Evolutionary conservation across 2,888 invertebrate genomes (phyloP), one percentile per base, ranked within the genome.

Genomic region (Aporophyla nigra): DNA sequence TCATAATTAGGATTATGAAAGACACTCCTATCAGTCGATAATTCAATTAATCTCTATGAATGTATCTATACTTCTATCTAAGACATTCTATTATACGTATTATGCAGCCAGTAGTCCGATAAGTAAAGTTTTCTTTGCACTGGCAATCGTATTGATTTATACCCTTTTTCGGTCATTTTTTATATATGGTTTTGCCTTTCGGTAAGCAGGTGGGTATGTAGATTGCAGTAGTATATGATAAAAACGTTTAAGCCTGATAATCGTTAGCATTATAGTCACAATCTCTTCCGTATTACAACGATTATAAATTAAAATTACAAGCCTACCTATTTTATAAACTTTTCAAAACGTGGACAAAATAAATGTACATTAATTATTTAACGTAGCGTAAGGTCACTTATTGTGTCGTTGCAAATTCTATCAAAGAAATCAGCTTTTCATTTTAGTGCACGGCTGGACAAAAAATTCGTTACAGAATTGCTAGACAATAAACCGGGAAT

Each of bases 201-300:
- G 10, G 1, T 40, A 33, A 58, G n/a, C 27, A 43, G 9, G 9
- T 33, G 33, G 33, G 2, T 78, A 53, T 27, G 16, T 43, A 78
- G 27, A 56, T 62, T 54, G 6, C 24, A 24, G 24, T 9, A 62
- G 21, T n/a, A 63, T 62, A 63, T 56, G 19, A 24, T 21, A 71
- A 6, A 56, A 56, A 33, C 62, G 21, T n/a, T 51, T 51, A 56
- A 79, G 51, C 16, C 49, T 43, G 71, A 62, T 51, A 27, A 63
- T 58, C 46, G 1, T 58, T 62, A 43, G 16, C 49, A 2, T 49
- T 70, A 14, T 54, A 61, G 21, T 21, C n/a, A 71, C 62, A 62
- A 79, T 71, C 54, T 33, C 54, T 62, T 71, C 40, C 71, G 49
- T 54, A 24, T 43, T 56, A 19, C 24, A 54, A 69, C 12, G 7